A percentile compares a stretch with the other conserved stretches of the same genome.
Evolutionary conservation across 2,888 invertebrate species (phyloP).

Genomic region (Nephrotoma flavescens): DNA sequence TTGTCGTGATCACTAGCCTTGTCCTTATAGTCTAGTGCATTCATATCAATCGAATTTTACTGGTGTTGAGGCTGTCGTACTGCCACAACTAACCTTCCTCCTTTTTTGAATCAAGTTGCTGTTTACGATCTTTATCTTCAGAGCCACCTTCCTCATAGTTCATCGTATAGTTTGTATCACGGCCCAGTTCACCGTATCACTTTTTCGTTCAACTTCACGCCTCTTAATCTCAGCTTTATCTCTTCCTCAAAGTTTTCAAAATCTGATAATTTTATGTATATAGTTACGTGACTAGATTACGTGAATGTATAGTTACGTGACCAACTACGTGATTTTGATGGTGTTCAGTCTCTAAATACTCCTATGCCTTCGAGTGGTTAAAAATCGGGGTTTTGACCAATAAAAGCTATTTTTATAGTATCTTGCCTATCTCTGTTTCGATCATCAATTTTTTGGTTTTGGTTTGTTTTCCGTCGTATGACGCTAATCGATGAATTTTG

Average conservation of each 20-base stretch:
- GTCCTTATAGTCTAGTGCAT: constrained; percentile 57
- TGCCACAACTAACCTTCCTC: constrained; percentile 36
- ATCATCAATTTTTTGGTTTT: constrained; percentile 10
- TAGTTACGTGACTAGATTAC: too few relatives aligned
- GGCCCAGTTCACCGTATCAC: constrained; percentile 38
- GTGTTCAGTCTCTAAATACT: constrained; percentile 75
- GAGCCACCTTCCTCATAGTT: too few relatives aligned
- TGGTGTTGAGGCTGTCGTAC: constrained; percentile 1
- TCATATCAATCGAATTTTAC: constrained; percentile 42
- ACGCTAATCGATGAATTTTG: constrained; percentile 60
- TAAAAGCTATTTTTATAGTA: constrained; percentile 19
- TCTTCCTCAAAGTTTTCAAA: constrained; percentile 61
- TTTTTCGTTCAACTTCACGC: constrained; percentile 38
- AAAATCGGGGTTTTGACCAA: constrained; percentile 29
- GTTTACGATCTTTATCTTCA: constrained; percentile 9
- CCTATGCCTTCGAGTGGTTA: constrained; percentile 58
- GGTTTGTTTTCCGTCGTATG: background rate
- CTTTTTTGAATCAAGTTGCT: constrained; percentile 23
- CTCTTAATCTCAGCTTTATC: constrained; percentile 38
- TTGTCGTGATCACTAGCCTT: constrained; percentile 38
- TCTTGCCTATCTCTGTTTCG: background rate
- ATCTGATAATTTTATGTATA: constrained; percentile 67
- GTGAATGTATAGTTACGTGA: constrained; percentile 74
- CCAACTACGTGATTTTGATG: constrained; percentile 56
- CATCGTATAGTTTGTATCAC: too few relatives aligned